Evolutionary conservation across 1,140 invertebrate species (phyloP), one percentile per base, ranked within the genome.

Genomic region (Pseudomyrmex cubaensis): DNA sequence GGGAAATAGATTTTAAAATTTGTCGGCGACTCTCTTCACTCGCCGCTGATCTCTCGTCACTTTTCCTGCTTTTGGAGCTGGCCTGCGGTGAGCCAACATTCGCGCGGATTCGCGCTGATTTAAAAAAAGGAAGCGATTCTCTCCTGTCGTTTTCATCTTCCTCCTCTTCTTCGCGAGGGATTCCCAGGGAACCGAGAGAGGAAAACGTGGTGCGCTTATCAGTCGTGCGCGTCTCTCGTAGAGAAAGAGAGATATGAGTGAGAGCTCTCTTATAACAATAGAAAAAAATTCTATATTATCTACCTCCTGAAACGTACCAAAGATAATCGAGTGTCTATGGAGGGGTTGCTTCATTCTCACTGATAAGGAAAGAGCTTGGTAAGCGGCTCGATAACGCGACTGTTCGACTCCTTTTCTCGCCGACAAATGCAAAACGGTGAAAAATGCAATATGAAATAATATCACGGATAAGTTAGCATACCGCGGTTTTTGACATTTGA

Each of bases 291-390:
- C 72, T 76, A 78, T 84, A 84, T 84, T 84, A 84, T 84, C 82
- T 84, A 84, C 82, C 82, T 84, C 75, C 48, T 78, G 59, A 80
- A 70, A 70, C 57, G 82, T 84, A 84, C 17, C 75, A 78, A 84
- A 80, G 56, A 20, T 17, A 70, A 50, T 50, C 5, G 64, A 78
- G 12, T 59, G 20, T 80, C n/a, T 59, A 20, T 48, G 54, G 22
- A 72, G 15, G 66, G 64, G 3, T 59, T 80, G 20, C 67, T 78
- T 59, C 20, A 57, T 46, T 7, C 12, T 52, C 50, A 13, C 13
- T 7, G 35, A 35, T 7, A 35, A 35, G 35, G 35, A 35, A 35
- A 35, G n/a, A 5, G 13, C 17, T 59, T 12, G 10, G 56, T 46
- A 67, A 75, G 48, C 17, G 25, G 48, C 52, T 20, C 20, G 20